Conservation (phyloP, 2,888 invertebrate genomes). For the Drosophila quinaria region DNA sequence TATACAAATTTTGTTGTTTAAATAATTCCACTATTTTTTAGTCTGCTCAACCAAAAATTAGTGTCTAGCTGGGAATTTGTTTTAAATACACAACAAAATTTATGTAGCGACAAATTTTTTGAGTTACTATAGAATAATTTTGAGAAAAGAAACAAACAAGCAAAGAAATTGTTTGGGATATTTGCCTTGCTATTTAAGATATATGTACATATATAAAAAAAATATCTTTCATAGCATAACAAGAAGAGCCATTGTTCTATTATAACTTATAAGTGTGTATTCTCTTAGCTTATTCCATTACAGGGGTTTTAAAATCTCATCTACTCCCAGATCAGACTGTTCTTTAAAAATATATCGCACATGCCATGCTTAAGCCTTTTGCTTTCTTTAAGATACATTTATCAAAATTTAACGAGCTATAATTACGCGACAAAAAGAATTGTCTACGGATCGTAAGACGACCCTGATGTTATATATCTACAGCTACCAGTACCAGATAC, state of each 20-base stretch:
- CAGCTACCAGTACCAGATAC: constrained; percentile 25
- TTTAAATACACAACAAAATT: constrained; percentile 43
- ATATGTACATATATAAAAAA: no score
- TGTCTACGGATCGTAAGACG: constrained; percentile 46
- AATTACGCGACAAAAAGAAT: constrained; percentile 47
- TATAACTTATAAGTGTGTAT: not conserved
- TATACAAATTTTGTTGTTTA: constrained; percentile 10
- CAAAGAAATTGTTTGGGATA: constrained; percentile 4
- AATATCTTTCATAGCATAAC: not conserved
- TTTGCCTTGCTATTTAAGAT: not conserved
- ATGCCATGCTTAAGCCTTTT: constrained; percentile 22
- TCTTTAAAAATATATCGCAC: constrained; percentile 9
- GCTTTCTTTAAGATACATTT: constrained; percentile 23
- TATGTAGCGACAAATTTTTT: constrained; percentile 48
- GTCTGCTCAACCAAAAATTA: constrained; percentile 42
- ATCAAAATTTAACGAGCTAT: constrained; percentile 58
- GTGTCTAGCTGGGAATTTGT: constrained; percentile 54
- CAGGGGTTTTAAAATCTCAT: not conserved
- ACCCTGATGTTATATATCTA: constrained; percentile 62
- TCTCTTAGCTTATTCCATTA: not conserved
- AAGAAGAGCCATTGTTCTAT: not conserved
- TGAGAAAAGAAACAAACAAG: not conserved
- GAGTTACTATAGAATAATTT: constrained; percentile 15
- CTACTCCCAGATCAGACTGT: not conserved
- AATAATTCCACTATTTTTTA: constrained; percentile 25